phyloP scores from a whole-genome alignment of 2,797 vertebrate genomes.

The Lepidocolaptes lacrymiger region DNA sequence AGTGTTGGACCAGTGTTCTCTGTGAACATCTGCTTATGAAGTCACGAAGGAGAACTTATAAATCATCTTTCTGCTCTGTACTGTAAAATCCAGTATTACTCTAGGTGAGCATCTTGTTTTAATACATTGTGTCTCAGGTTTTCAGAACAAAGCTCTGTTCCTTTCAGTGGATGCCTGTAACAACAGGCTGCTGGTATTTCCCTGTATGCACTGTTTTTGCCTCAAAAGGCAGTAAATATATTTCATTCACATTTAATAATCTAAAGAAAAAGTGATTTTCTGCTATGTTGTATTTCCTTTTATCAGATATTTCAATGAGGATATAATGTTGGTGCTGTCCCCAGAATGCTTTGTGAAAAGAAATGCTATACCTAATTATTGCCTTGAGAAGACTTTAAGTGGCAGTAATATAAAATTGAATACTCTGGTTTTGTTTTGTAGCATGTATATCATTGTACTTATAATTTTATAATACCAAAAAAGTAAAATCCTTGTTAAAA shows the following conservation, averaged over 20 bases:
- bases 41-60: background rate
- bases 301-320: conserved; percentile 10
- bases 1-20: background rate
- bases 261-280: background rate
- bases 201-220: background rate
- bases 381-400: background rate
- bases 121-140: background rate
- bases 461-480: background rate
- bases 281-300: conserved; percentile 17
- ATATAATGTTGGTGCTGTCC: background rate
- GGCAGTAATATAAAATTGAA: background rate
- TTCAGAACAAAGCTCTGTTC: background rate
- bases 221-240: background rate
- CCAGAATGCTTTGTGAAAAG: background rate
- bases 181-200: background rate
- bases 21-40: background rate
- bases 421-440: background rate
- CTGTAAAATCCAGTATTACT: background rate
- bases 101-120: background rate
- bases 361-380: conserved; percentile 42
- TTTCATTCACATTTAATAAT: conserved; percentile 16
- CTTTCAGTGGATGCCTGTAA: background rate
- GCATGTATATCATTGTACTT: accelerated
- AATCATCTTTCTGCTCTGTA: background rate
- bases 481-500: background rate